These are phyloP conservation scores for Scomberomorus guttatus DNA, from an alignment of 2,797 vertebrate species.

Conservation along the genomic window DNA sequence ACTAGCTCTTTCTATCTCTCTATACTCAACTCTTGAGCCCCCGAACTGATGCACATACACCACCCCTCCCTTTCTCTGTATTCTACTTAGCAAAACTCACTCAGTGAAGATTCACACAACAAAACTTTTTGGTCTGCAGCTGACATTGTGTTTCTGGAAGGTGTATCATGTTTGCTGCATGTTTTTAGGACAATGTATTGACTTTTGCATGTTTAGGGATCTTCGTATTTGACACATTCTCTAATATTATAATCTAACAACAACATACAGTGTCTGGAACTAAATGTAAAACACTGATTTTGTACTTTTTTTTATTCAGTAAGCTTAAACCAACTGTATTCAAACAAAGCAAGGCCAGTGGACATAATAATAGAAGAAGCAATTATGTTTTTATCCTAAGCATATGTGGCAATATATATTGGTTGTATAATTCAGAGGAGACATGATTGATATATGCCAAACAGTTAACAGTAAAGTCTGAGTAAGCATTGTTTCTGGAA, in stretches of 20 bases:
- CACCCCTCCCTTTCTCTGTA: slow-evolving; percentile 29
- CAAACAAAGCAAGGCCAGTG: neutral
- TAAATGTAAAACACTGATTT: neutral
- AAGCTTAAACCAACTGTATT: neutral
- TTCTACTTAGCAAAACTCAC: slow-evolving; percentile 58
- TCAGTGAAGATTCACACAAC: slow-evolving; percentile 45
- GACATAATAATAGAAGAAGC: neutral
- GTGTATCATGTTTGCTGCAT: slow-evolving; percentile 2
- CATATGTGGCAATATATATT: neutral
- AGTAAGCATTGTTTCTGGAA: neutral
- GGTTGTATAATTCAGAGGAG: too few species aligned
- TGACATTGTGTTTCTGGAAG: slow-evolving; percentile 6
- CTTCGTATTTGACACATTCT: neutral
- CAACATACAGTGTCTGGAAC: neutral
- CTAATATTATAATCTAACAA: neutral
- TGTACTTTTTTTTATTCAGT: too few species aligned
- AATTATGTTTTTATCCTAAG: neutral
- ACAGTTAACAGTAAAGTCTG: neutral
- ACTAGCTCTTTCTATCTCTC: slow-evolving; percentile 71
- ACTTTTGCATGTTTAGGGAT: neutral
- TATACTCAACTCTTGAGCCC: slow-evolving; percentile 62
- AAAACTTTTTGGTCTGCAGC: slow-evolving; percentile 60
- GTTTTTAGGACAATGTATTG: neutral
- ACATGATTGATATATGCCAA: neutral
- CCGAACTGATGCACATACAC: slow-evolving; percentile 53